Evolutionary conservation across 1,140 invertebrate genomes (phyloP), one percentile per base, ranked within the genome.

Genomic region (Gonatopus flavifemur): DNA sequence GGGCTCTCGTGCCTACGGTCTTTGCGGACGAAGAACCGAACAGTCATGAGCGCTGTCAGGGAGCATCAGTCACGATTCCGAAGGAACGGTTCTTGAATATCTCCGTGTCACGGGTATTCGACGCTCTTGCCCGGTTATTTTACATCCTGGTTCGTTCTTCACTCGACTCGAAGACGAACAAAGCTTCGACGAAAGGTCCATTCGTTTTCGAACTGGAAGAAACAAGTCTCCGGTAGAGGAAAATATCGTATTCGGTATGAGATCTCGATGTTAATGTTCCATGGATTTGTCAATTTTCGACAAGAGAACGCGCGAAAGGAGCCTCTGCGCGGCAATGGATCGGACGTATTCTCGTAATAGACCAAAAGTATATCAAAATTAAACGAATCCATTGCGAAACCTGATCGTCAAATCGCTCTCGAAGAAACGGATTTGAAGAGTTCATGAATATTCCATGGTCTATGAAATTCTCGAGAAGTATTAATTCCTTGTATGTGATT

Each of bases 21-120:
- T 56, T 62, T 47, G 54, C 57, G 55, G 55, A 53, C 57, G 62
- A 57, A 57, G 53, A 68, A 70, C 71, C 67, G 60, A 71, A 57
- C 70, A 72, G 69, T 67, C 63, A 62, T 46, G 60, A 61, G 61
- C 66, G 55, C 62, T 71, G 59, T 64, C 59, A 72, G 63, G 57
- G 64, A 67, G 63, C 57, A 60, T 57, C 49, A 55, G 54, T 40
- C 47, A 57, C 52, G 52, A 38, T 38, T 4, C 16, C 57, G 44
- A 52, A 48, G 52, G 54, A 54, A 48, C 49, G 54, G 43, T 54
- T 57, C 49, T 55, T 36, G 52, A 15, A 37, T 38, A 2, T 38
- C 36, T 19, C 6, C 18, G 42, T 21, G 16, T 30, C 33, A 13
- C 43, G 20, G 13, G n/a, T 7, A 1, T 30, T 25, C 32, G 7